phyloP scores from a whole-genome alignment of 2,797 vertebrate genomes.

The Apogon talboti region DNA sequence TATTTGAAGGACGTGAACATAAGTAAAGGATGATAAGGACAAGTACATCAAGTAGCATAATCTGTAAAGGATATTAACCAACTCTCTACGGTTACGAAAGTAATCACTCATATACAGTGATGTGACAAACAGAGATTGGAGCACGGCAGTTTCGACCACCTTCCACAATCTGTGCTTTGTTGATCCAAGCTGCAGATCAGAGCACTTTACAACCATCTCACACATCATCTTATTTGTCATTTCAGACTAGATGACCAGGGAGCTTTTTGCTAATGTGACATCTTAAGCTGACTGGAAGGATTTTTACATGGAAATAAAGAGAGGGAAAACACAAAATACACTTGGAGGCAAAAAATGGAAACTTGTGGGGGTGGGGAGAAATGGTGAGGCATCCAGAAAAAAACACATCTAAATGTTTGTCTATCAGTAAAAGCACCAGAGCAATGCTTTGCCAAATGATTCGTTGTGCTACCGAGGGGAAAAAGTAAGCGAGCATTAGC shows the following conservation, averaged over 20 bases:
- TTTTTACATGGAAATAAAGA: not conserved
- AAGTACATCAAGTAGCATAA: not conserved
- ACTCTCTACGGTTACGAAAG: not conserved
- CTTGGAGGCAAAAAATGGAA: not conserved
- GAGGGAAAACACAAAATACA: slow-evolving; percentile 2
- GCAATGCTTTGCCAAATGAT: slow-evolving; percentile 3
- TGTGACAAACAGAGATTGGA: slow-evolving; percentile 18
- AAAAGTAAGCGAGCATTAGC: slow-evolving; percentile 1
- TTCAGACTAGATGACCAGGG: not conserved
- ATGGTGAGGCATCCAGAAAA: not conserved
- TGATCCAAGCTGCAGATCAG: slow-evolving; percentile 34
- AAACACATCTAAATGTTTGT: not conserved
- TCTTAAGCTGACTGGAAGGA: slow-evolving; percentile 8
- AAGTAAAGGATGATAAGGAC: not conserved
- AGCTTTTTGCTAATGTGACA: not conserved
- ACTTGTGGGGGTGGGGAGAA: not conserved
- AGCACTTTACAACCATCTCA: slow-evolving; percentile 40
- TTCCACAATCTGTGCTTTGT: slow-evolving; percentile 52
- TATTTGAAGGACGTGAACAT: not conserved
- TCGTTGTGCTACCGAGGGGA: not conserved
- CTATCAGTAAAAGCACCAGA: not conserved
- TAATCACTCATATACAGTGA: slow-evolving; percentile 11
- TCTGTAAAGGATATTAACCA: slow-evolving; percentile 1
- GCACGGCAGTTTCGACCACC: slow-evolving; percentile 2
- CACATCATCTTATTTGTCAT: slow-evolving; percentile 13